Conservation (phyloP, 30 jellyfish, hydroid and myxozoan genomes). For the Kudoa iwatai region DNA sequence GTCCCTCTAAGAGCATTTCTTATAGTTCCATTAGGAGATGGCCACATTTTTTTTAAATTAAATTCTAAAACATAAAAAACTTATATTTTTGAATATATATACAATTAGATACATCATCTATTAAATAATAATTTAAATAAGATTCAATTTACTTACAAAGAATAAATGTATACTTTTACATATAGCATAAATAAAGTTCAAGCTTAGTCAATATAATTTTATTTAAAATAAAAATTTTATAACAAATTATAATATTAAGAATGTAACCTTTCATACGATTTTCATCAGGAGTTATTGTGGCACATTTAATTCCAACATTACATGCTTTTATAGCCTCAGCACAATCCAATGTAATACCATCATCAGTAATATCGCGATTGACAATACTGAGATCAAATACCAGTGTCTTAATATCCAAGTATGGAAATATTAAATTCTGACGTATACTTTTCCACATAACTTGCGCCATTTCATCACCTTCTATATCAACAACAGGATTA, state of each 20-base stretch:
- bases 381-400: conserved; percentile 76
- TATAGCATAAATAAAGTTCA: too few species aligned
- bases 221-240: too few species aligned
- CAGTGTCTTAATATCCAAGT: conserved; percentile 39
- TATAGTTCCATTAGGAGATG: conserved; percentile 72
- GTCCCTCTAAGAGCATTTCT: conserved; percentile 83
- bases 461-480: conserved; percentile 96
- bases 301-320: conserved; percentile 86
- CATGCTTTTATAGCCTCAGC: conserved; percentile 60
- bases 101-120: too few species aligned
- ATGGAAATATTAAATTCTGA: conserved; percentile 43
- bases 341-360: conserved; percentile 55
- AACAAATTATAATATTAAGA: too few species aligned
- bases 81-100: too few species aligned
- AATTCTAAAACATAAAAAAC: too few species aligned
- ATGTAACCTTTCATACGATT: conserved; percentile 67
- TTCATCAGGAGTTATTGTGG: conserved; percentile 95
- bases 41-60: conserved; percentile 73
- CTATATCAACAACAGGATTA: conserved; percentile 67
- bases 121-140: too few species aligned
- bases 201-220: too few species aligned
- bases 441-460: conserved; percentile 58
- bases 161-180: too few species aligned
- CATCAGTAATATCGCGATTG: conserved; percentile 75
- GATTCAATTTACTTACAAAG: too few species aligned